Percentiles rank a stretch among this genome's conserved stretches.
Evolutionary conservation across 2,797 vertebrate species (phyloP).

Genomic region (Microtus californicus): DNA sequence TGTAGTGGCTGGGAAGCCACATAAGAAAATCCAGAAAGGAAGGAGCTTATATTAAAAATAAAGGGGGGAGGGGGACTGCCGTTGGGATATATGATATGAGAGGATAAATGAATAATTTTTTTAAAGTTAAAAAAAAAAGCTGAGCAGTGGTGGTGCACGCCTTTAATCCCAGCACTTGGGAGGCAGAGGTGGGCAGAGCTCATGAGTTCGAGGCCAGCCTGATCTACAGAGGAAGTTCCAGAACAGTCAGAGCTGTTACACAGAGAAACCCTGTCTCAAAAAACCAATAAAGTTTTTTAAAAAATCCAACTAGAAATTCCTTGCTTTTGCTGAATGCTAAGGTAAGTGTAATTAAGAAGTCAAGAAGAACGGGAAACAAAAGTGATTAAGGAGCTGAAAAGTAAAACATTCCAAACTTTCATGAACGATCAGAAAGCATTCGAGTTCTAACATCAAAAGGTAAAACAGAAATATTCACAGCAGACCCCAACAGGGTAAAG

Average conservation of each 20-base stretch:
- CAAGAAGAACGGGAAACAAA: background rate
- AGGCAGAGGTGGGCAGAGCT: no score
- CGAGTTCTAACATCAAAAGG: background rate
- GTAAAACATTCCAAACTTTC: constrained; percentile 48
- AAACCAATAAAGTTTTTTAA: background rate
- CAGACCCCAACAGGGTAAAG: background rate
- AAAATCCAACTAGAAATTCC: background rate
- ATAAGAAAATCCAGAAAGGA: background rate
- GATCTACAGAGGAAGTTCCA: no score
- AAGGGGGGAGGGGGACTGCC: background rate
- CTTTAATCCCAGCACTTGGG: no score
- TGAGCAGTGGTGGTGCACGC: no score
- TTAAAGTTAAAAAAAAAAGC: background rate
- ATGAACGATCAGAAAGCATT: background rate
- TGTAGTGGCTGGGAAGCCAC: background rate
- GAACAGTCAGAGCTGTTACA: no score
- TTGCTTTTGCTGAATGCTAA: background rate
- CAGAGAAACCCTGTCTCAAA: no score
- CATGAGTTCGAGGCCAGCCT: no score
- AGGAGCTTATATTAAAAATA: background rate
- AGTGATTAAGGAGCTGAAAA: constrained; percentile 2
- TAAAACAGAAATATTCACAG: background rate
- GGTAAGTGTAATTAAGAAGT: background rate
- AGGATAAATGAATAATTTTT: background rate
- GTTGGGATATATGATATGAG: background rate